Evolutionary conservation across 2,113 vertebrate genomes (phyloP).

Genomic region (Rhombomys opimus): DNA sequence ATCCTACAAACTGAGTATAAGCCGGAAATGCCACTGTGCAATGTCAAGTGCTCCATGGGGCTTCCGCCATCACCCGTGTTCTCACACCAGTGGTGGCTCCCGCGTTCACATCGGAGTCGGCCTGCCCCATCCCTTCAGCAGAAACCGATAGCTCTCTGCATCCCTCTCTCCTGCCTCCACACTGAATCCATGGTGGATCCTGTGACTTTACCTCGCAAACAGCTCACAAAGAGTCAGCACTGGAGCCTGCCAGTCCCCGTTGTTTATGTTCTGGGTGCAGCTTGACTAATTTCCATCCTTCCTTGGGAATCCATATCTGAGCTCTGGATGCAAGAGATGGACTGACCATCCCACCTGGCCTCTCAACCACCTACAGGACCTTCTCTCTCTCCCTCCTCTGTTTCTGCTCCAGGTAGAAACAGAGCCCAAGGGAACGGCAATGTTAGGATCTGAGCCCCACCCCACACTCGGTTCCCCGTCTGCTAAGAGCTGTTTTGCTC

Average conservation of each 20-base stretch:
- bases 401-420: not conserved
- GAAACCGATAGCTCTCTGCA: not conserved
- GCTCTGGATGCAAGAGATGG: fast-evolving
- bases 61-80: fast-evolving
- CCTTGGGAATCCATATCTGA: fast-evolving
- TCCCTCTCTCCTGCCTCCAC: not conserved
- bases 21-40: fast-evolving
- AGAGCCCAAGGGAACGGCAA: not conserved
- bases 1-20: not conserved
- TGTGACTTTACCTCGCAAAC: not conserved
- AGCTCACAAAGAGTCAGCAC: too few relatives aligned
- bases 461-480: not conserved
- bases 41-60: fast-evolving
- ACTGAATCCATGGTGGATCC: not conserved
- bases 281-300: not conserved
- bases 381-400: not conserved
- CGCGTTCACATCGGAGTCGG: fast-evolving
- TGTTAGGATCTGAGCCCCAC: not conserved
- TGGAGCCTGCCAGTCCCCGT: not conserved
- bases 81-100: not conserved
- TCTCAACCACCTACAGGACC: not conserved
- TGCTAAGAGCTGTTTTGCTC: not conserved
- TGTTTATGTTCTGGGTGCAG: not conserved
- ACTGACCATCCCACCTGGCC: not conserved
- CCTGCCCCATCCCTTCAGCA: fast-evolving